Evolutionary conservation across 2,797 vertebrate species (phyloP), one percentile per base, ranked within the genome.

Genomic region (Aselliscus stoliczkanus): DNA sequence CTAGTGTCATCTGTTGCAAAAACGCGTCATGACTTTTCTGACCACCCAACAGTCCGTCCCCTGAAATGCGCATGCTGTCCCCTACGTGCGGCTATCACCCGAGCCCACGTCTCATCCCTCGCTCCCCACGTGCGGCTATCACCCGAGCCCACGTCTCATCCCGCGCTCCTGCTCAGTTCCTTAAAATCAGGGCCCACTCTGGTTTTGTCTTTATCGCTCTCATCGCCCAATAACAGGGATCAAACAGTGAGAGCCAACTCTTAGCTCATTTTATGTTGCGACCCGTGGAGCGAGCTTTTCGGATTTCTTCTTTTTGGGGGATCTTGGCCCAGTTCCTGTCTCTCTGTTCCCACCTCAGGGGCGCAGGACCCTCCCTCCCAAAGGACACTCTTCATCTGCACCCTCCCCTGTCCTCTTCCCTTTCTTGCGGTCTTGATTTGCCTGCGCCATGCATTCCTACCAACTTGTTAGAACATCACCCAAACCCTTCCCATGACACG

Each of bases 401-500:
- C 10, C 39, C 47, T 39, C 5, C 1, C 2, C 65, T 12, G 6
- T 31, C 50, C 27, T 1, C 5, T 37, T 6, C 5, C 10, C 14
- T 34, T 2, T 4, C 25, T 15, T 7, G 25, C 65, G 37, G 37
- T 5, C 5, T 18, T 7, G 11, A 25, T 3, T 27, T 0, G 13
- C 25, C 34, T 2, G 0, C 9, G 1, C 4, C 3, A 0, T 17
- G n/a, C n/a, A 5, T 31, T 34, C 37, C 10, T 2, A 2, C 34
- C 20, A 11, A 18, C 50, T 7, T 2, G 18, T 8, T 2, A 1
- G 1, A n/a, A 8, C 7, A 0, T 6, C 65, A 17, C 21, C 20
- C 1, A 12, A 0, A 3, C 14, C 10, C 52, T 39, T 25, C 70
- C 42, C 14, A 0, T 0, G 2, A 39, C 1, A 12, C 4, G 0